A percentile compares a stretch with the other conserved stretches of the same genome.
These are phyloP conservation scores for Lutraria rhynchaena DNA, from an alignment of 1,140 invertebrate species.

Conservation along the genomic window DNA sequence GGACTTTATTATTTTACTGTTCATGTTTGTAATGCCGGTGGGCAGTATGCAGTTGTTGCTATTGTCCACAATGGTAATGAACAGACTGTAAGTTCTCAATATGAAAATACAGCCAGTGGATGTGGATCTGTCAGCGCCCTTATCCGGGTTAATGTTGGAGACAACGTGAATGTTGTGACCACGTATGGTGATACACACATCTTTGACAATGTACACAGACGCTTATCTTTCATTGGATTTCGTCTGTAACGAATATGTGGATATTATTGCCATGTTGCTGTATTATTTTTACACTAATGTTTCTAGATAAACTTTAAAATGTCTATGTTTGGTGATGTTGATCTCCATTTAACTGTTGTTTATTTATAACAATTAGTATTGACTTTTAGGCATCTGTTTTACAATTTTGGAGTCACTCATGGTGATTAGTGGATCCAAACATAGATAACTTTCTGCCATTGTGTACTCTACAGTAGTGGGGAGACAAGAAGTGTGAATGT, in stretches of 20 bases:
- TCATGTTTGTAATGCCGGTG: not conserved
- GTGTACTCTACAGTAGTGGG: no score
- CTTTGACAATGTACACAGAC: not conserved
- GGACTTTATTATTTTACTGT: constrained; percentile 2
- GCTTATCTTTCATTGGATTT: not conserved
- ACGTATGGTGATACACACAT: not conserved
- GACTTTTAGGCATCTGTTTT: no score
- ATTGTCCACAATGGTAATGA: not conserved
- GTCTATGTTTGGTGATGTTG: no score
- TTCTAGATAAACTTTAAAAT: no score
- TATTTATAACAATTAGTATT: no score
- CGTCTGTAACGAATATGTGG: not conserved
- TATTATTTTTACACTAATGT: no score
- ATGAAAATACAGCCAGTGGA: not conserved
- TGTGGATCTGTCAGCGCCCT: not conserved
- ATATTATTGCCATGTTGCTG: no score
- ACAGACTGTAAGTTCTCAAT: not conserved
- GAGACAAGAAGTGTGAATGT: no score
- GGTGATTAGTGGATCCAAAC: no score
- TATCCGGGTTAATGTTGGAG: not conserved
- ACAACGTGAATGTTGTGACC: not conserved
- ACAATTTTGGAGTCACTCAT: no score
- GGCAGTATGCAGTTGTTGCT: not conserved
- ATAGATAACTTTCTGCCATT: no score
- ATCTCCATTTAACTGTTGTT: no score